Evolutionary conservation across 2,888 invertebrate species (phyloP).

Genomic region (Danaus chrysippus): DNA sequence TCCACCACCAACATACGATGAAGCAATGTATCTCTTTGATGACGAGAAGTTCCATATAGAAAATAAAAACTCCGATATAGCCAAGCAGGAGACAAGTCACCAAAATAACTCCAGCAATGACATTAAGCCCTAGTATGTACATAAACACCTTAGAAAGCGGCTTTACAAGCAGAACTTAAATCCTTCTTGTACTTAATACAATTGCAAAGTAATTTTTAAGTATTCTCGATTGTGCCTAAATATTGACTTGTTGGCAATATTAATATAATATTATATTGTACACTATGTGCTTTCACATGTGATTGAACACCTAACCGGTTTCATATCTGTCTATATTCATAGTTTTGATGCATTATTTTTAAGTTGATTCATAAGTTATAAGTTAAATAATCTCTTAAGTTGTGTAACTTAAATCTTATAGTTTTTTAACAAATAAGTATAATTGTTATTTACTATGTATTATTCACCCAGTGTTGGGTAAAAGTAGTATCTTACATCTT

Average conservation of each 20-base stretch:
- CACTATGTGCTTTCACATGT: slow-evolving; percentile 24
- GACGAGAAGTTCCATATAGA: slow-evolving; percentile 61
- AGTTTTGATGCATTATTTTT: background rate
- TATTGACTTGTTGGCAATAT: slow-evolving; percentile 62
- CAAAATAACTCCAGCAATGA: slow-evolving; percentile 51
- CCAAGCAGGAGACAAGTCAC: slow-evolving; percentile 64
- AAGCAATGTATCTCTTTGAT: slow-evolving; percentile 79
- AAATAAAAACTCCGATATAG: slow-evolving; percentile 48
- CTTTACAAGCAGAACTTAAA: slow-evolving; percentile 63
- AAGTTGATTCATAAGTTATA: background rate
- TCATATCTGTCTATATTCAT: slow-evolving; percentile 9
- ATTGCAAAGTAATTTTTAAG: slow-evolving; percentile 57
- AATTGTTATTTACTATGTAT: background rate
- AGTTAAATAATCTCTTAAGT: too few species aligned
- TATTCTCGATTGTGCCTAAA: slow-evolving; percentile 74
- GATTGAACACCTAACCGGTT: slow-evolving; percentile 22
- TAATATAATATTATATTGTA: slow-evolving; percentile 41
- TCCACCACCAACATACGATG: slow-evolving; percentile 82
- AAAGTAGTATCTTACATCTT: background rate
- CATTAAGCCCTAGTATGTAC: slow-evolving; percentile 59
- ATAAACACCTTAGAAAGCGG: slow-evolving; percentile 45
- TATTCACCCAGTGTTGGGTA: background rate
- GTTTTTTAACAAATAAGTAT: background rate
- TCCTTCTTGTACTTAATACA: slow-evolving; percentile 71
- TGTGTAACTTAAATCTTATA: too few species aligned